Base-by-base conservation (phyloP, 2,888 invertebrate genomes). In the Nephrocerus scutellatus region DNA sequence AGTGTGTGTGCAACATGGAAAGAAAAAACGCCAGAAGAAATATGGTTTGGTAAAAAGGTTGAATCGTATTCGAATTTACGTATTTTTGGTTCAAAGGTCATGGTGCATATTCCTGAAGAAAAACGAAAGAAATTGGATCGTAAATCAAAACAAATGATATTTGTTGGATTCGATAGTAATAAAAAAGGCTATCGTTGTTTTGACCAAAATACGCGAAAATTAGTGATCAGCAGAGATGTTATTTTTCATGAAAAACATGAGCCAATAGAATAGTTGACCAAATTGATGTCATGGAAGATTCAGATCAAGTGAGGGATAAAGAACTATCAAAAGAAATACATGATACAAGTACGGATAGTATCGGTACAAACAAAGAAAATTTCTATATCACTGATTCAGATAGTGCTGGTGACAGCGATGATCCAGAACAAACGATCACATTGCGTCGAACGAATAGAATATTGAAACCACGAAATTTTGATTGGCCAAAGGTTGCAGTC, bases 41-140 rank as follows among this genome's bases (percentile, higher is more conserved):
- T 55, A 6, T 67, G 64, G 62, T 43, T 50, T 22, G 53, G 59
- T 7, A 43, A 45, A 5, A 60, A 58, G 44, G 59, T 58, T 15
- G 49, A 61, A 41, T 25, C 70, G 1, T n/a, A n/a, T n/a, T 41
- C 45, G 24, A 50, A 60, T 21, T 36, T 68, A 12, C 49, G 52
- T 24, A 48, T 57, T 12, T 70, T 71, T 56, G 68, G 68, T 6
- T 49, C 51, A n/a, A 29, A 50, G 43, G 56, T 54, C 29, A 36
- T 43, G 38, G 34, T 36, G 4, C 33, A 39, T 14, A 30, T 41
- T 31, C 22, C 28, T 4, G 33, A 39, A 12, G 20, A 33, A 22
- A 15, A 31, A 14, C 25, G 41, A 23, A 36, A 13, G 9, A 41
- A 36, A 30, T 32, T 41, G 10, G 30, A 34, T 7, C 22, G 19